Percentiles rank a stretch among this genome's conserved stretches.
These are phyloP conservation scores for Narcine bancroftii DNA, from an alignment of 2,113 vertebrate genomes.

Conservation along the genomic window DNA sequence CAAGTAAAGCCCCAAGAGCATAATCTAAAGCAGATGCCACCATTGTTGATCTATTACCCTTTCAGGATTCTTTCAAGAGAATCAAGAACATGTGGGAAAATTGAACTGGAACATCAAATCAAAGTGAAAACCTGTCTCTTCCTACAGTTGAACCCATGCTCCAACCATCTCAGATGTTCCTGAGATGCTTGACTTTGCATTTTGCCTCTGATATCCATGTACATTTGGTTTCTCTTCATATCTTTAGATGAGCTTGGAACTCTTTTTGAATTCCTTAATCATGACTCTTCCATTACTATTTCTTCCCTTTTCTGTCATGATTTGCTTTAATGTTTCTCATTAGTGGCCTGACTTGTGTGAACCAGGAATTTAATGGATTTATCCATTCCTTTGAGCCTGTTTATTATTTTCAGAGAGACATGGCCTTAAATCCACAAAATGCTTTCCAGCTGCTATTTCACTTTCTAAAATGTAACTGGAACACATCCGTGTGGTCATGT, in stretches of 20 bases:
- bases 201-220: no score
- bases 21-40: not conserved
- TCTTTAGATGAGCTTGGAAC: not conserved
- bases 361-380: not conserved
- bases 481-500: not conserved
- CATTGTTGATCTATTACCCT: not conserved
- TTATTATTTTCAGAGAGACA: not conserved
- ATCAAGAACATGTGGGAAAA: not conserved
- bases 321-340: constrained; percentile 22
- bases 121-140: no score
- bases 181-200: not conserved
- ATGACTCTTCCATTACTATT: not conserved
- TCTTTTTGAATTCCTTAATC: not conserved
- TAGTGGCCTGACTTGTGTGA: not conserved
- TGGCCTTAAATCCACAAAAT: not conserved
- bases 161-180: not conserved
- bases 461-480: not conserved
- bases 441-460: not conserved
- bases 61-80: not conserved
- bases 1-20: not conserved
- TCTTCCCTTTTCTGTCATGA: not conserved
- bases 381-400: not conserved
- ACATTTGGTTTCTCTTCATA: not conserved
- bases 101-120: not conserved
- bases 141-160: not conserved